A percentile compares a stretch with the other conserved stretches of the same genome.
Evolutionary conservation across 1,140 invertebrate species (phyloP).

Genomic region (Elymnias hypermnestra): DNA sequence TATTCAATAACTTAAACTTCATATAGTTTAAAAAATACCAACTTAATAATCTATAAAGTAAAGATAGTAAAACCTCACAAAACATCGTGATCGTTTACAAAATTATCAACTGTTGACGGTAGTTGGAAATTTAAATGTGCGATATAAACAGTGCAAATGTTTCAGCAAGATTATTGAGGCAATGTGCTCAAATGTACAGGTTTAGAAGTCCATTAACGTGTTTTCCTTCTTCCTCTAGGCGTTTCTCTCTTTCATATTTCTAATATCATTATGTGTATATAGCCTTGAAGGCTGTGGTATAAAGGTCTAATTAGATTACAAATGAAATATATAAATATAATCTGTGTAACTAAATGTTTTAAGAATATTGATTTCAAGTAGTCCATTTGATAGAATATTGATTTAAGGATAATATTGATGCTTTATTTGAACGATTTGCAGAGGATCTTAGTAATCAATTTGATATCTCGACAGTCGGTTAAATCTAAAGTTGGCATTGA

Average conservation of each 20-base stretch:
- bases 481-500: too few species aligned
- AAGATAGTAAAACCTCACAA: too few species aligned
- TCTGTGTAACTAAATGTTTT: conserved; percentile 4
- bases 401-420: conserved; percentile 1
- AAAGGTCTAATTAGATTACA: conserved; percentile 32
- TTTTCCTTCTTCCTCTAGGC: conserved; percentile 36
- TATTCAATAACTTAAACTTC: too few species aligned
- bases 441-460: neutral
- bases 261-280: conserved; percentile 16
- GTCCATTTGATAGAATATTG: conserved; percentile 8
- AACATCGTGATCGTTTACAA: too few species aligned
- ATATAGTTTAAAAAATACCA: too few species aligned
- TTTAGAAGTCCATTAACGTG: conserved; percentile 36
- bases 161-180: conserved; percentile 26
- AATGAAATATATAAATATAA: conserved; percentile 18
- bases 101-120: neutral
- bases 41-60: too few species aligned
- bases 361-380: conserved; percentile 5
- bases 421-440: neutral
- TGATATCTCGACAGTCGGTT: too few species aligned
- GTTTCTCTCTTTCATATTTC: conserved; percentile 27
- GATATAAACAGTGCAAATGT: conserved; percentile 11
- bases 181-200: conserved; percentile 64
- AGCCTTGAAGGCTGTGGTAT: conserved; percentile 53
- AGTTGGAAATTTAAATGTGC: conserved; percentile 1